Base-by-base conservation (phyloP, 2,113 vertebrate genomes). In the Periophthalmus modestus region DNA sequence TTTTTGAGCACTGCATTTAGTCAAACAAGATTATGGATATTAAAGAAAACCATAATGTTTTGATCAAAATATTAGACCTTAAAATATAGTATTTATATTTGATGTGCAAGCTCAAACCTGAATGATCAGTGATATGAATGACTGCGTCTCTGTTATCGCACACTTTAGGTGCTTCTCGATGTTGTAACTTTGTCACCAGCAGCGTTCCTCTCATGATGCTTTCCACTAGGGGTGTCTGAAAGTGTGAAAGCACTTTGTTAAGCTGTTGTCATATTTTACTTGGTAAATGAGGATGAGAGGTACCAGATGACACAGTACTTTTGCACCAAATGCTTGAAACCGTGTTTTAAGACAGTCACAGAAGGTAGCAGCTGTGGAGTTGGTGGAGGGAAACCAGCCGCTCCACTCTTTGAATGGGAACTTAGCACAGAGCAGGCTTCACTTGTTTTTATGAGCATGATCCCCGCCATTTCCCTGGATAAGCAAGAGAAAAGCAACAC, bases 241-340 rank as follows among this genome's bases (percentile, higher is more conserved):
- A 65, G 18, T 39, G 34, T n/a, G 34, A 39, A 34, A 39, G 62
- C 33, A 63, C 15, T 34, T 63, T 39, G 62, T 43, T 65, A 39
- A 65, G 62, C 34, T 39, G 33, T 39, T 65, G 62, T 65, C 18
- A 65, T 65, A 65, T 65, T 65, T 39, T 65, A 65, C 34, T 65
- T 62, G 28, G 59, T 62, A 62, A 62, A 62, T 62, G 59, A 62
- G 59, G 59, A 62, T 62, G 59, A 62, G 59, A 19, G 59, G 28
- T 62, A 62, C 34, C 59, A 62, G 59, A 62, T 62, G 59, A 62
- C 59, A 62, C 59, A 62, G 59, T 62, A 62, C 59, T 62, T 34
- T 62, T 34, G 34, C 62, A 65, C 34, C 62, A 65, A 65, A 65
- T 43, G 62, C 62, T 65, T n/a, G 34, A 65, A 65, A 65, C 34